Evolutionary conservation across 2,113 vertebrate genomes (phyloP).

Genomic region (Siniperca chuatsi): DNA sequence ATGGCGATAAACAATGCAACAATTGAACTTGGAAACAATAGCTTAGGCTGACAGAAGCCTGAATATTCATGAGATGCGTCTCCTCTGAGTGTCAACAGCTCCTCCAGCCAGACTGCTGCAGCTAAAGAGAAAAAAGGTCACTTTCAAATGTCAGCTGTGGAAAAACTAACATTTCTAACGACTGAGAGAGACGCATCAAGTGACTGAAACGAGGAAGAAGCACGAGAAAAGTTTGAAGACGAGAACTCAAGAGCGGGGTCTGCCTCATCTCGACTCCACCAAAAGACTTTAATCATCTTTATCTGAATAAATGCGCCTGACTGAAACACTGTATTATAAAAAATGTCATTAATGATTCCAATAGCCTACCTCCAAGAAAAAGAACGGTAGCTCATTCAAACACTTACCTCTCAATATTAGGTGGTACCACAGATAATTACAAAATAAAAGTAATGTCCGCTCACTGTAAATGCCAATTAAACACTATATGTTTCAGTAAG

Average conservation of each 20-base stretch:
- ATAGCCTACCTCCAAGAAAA: neutral
- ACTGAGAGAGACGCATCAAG: neutral
- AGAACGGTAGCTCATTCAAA: neutral
- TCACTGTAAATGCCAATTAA: neutral
- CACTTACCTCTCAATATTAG: neutral
- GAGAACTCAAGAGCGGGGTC: neutral
- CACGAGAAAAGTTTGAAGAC: neutral
- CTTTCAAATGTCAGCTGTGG: slow-evolving; percentile 48
- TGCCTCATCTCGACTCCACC: neutral
- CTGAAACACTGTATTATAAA: too few relatives aligned
- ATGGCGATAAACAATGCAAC: slow-evolving; percentile 64
- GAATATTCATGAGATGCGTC: slow-evolving; percentile 79
- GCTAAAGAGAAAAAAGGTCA: slow-evolving; percentile 36
- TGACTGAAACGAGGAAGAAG: neutral
- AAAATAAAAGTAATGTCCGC: neutral
- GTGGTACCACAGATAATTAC: neutral
- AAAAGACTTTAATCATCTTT: neutral
- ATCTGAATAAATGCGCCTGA: neutral
- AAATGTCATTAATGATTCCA: too few relatives aligned
- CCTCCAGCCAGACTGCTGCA: slow-evolving; percentile 45
- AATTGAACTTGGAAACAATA: slow-evolving; percentile 70
- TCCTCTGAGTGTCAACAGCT: slow-evolving; percentile 61
- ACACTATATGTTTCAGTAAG: neutral
- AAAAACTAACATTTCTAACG: neutral
- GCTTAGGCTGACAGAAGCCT: slow-evolving; percentile 26